Evolutionary conservation across 1,140 invertebrate species (phyloP), one percentile per base, ranked within the genome.

Genomic region (Rhopalosiphum padi): DNA sequence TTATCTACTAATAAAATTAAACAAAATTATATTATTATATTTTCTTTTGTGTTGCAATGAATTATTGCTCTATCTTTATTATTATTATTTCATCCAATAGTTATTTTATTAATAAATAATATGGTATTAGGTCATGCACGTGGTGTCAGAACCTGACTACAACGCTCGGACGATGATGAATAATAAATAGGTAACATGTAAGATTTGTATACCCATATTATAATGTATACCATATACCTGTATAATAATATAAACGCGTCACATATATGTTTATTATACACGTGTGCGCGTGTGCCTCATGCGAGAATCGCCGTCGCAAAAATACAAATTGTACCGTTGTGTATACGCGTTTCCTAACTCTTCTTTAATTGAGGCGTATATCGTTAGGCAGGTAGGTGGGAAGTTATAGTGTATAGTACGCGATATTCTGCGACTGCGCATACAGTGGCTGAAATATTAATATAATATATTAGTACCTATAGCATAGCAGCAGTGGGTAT

Each of bases 281-380:
- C 15, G 48, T n/a, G n/a, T 68, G n/a, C 30, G 60, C 30, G 30
- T 68, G 60, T 68, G 60, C 30, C 60, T 30, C 25, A 9, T 30
- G 60, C 60, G 30, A 68, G 60, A 68, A 68, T n/a, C 60, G 60
- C 30, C 30, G 60, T 68, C 60, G 30, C 60, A 68, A 68, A 68
- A 68, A 68, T 68, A 68, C 60, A 68, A 68, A 68, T 68, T 68
- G 60, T 68, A 68, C 60, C 60, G 60, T 68, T 68, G 60, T n/a
- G 30, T 68, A 46, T 46, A n/a, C 30, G 60, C 60, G 30, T 68
- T 68, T 68, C 30, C n/a, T 68, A 68, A 68, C 60, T 68, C 60
- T 68, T 68, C 60, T 68, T n/a, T n/a, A n/a, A 68, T 68, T 68
- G 60, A 68, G 60, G 60, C 60, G 60, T 68, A 68, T 15, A 11